phyloP scores from a whole-genome alignment of 2,888 invertebrate species.

The Coelogynopora nodosa region DNA sequence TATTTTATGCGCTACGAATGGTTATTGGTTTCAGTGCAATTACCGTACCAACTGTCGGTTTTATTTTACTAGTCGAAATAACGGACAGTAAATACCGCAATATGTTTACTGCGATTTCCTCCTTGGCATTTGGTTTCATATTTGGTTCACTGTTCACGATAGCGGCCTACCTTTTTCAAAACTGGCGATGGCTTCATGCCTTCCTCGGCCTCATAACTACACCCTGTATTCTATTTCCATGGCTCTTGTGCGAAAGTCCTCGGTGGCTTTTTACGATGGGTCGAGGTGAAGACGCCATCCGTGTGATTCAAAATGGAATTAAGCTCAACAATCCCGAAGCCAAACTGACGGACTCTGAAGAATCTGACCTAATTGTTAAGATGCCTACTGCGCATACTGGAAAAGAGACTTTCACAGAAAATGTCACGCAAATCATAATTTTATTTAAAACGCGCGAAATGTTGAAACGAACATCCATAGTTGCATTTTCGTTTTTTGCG shows the following conservation, averaged over 20 bases:
- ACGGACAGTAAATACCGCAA: constrained; percentile 3
- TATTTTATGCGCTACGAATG: background rate
- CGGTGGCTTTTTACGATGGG: background rate
- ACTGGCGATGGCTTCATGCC: background rate
- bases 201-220: background rate
- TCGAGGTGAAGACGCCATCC: background rate
- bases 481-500: background rate
- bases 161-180: background rate
- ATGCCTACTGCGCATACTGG: background rate
- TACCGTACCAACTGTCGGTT: background rate
- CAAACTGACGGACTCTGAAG: background rate
- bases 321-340: background rate
- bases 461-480: background rate
- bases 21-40: background rate
- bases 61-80: background rate
- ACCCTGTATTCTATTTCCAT: background rate
- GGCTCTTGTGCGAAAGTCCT: background rate
- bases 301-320: background rate
- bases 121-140: background rate
- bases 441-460: background rate
- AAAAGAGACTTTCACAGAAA: background rate
- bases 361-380: background rate
- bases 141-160: background rate
- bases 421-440: background rate
- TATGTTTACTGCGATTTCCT: background rate